Percentiles rank a stretch among this genome's conserved stretches.
phyloP scores from a whole-genome alignment of 1,140 invertebrate genomes.

The Drosophila varians region DNA sequence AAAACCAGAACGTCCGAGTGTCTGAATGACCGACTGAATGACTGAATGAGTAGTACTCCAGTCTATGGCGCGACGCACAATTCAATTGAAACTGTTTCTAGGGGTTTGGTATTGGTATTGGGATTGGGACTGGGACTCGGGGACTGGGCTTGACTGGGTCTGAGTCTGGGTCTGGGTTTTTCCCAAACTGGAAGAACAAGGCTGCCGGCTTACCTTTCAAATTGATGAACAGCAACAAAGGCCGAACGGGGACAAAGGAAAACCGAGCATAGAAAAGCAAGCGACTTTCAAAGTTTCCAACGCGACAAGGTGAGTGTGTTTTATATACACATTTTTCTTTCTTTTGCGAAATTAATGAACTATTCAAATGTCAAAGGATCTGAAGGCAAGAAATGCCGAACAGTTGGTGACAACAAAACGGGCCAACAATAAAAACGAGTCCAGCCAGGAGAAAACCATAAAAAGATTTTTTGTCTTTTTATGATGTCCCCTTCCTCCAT shows the following conservation, averaged over 20 bases:
- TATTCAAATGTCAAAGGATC: slow-evolving; percentile 82
- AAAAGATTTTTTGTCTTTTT: slow-evolving; percentile 76
- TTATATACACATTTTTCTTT: slow-evolving; percentile 51
- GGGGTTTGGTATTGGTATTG: slow-evolving; percentile 27
- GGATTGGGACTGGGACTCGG: neutral
- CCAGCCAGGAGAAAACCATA: slow-evolving; percentile 72
- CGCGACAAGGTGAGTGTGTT: slow-evolving; percentile 60
- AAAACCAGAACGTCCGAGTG: neutral
- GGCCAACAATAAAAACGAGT: slow-evolving; percentile 75
- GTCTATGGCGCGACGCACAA: slow-evolving; percentile 44
- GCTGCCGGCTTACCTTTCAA: slow-evolving; percentile 68
- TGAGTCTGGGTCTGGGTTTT: slow-evolving; percentile 6
- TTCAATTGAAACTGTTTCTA: slow-evolving; percentile 58
- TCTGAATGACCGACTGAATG: slow-evolving; percentile 25
- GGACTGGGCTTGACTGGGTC: neutral
- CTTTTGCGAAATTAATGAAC: slow-evolving; percentile 78
- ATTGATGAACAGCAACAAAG: slow-evolving; percentile 81
- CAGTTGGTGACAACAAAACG: slow-evolving; percentile 71
- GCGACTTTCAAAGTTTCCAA: slow-evolving; percentile 75
- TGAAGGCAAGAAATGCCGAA: slow-evolving; percentile 63
- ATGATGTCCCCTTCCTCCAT: slow-evolving; percentile 42
- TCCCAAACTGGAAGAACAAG: slow-evolving; percentile 24
- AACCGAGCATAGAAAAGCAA: slow-evolving; percentile 70
- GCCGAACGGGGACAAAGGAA: slow-evolving; percentile 64
- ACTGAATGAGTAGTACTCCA: slow-evolving; percentile 12